phyloP scores from a whole-genome alignment of 2,113 vertebrate genomes.

The Pongo pygmaeus region DNA sequence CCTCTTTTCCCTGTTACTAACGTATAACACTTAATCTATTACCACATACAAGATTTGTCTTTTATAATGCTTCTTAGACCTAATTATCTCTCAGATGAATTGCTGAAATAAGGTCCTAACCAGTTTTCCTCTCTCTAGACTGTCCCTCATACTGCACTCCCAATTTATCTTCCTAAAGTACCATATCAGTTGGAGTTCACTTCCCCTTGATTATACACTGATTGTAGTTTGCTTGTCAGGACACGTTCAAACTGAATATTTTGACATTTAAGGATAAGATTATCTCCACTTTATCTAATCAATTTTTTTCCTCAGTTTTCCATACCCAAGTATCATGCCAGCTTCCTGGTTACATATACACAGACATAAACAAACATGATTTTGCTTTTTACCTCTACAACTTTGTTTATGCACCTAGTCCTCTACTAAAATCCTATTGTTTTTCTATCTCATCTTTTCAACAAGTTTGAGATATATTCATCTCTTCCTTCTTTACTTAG shows the following conservation, averaged over 20 bases:
- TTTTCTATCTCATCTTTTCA: conserved; percentile 35
- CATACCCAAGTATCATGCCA: background rate
- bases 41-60: background rate
- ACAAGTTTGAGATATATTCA: conserved; percentile 10
- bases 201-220: conserved; percentile 6
- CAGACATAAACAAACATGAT: background rate
- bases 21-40: background rate
- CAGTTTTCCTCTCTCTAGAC: background rate
- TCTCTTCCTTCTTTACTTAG: conserved; percentile 19
- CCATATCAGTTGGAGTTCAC: background rate
- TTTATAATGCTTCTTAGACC: background rate
- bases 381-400: background rate
- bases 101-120: background rate
- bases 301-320: background rate
- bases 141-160: background rate
- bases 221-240: conserved; percentile 13
- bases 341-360: background rate
- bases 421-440: background rate
- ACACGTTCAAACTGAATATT: conserved; percentile 21
- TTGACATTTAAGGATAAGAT: background rate
- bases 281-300: conserved; percentile 23
- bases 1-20: background rate
- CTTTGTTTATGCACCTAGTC: conserved; percentile 14
- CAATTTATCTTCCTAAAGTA: background rate
- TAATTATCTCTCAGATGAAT: background rate